phyloP scores from a whole-genome alignment of 2,888 invertebrate species.

The Tetranychus piercei region DNA sequence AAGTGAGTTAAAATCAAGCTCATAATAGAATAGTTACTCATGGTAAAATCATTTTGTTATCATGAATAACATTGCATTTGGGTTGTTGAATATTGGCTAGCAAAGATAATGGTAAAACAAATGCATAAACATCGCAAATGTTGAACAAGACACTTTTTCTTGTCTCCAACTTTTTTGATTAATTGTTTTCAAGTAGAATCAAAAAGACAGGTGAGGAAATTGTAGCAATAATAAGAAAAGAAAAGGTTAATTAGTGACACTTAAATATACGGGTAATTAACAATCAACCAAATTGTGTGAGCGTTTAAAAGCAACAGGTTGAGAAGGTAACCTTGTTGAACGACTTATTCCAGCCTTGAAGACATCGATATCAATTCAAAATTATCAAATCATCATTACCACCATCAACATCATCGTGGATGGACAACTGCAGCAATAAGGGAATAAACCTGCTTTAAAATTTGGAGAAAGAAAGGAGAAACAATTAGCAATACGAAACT shows the following conservation, averaged over 20 bases:
- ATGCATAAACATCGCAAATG: no score
- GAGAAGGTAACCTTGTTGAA: background rate
- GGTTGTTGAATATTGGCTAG: no score
- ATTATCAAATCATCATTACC: background rate
- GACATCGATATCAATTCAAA: background rate
- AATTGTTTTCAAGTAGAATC: background rate
- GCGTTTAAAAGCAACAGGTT: background rate
- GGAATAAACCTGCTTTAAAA: background rate
- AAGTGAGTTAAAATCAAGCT: no score
- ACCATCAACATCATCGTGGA: background rate
- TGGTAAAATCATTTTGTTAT: no score
- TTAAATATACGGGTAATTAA: background rate
- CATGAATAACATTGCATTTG: no score
- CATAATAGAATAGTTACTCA: no score
- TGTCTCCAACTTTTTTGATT: no score
- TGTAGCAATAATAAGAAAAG: background rate
- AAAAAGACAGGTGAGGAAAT: slow-evolving; percentile 1
- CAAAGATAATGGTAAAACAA: no score
- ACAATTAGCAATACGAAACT: background rate
- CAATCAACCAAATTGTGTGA: background rate
- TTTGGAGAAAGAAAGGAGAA: background rate
- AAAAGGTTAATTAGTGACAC: background rate
- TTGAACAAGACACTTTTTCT: no score
- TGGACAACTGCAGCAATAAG: background rate
- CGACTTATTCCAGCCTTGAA: background rate